Evolutionary conservation across 2,113 vertebrate genomes (phyloP), one percentile per base, ranked within the genome.

Genomic region (Columba livia): DNA sequence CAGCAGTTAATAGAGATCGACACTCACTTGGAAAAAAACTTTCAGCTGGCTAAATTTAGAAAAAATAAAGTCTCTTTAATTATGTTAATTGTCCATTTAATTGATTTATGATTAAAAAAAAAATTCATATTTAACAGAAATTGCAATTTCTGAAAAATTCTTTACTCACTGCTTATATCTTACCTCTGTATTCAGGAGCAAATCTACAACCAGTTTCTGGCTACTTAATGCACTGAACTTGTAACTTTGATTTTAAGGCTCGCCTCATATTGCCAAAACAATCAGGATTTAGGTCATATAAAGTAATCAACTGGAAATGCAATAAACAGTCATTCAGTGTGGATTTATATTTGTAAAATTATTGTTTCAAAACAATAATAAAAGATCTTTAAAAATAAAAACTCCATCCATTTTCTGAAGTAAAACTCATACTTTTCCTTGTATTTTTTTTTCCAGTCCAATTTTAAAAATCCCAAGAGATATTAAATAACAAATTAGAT

Each of bases 401-500:
- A 53, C 31, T 74, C 26, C 8, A 54, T 51, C 21, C 6, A 54
- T 60, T 80, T 85, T 17, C 42, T 85, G 34, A 94, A 88, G 60
- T 58, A 29, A 58, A 23, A 56, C 51, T 90, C 2, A 1, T 34
- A 61, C 36, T 82, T 89, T 92, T 69, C 34, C 32, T 44, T 72
- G 28, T 44, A n/a, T 44, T 44, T 44, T 50, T 47, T 95, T 92
- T 92, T 82, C 40, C 69, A 92, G 65, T 44, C 34, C 36, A 75
- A 34, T 95, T 92, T 92, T 82, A 28, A 92, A 94, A 95, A 64
- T 61, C 87, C 65, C 61, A 36, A 21, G 57, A 31, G 85, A 94
- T 74, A 75, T 86, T 89, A 88, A 80, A 31, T 53, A 84, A 78
- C 90, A 93, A 96, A 97, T 96, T 78, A 84, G 88, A 89, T 72